A percentile compares a stretch with the other conserved stretches of the same genome.
These are phyloP conservation scores for Halisarca cf. caerulea DNA, from an alignment of 37 sponge, comb jelly and placozoan genomes.

Conservation along the genomic window DNA sequence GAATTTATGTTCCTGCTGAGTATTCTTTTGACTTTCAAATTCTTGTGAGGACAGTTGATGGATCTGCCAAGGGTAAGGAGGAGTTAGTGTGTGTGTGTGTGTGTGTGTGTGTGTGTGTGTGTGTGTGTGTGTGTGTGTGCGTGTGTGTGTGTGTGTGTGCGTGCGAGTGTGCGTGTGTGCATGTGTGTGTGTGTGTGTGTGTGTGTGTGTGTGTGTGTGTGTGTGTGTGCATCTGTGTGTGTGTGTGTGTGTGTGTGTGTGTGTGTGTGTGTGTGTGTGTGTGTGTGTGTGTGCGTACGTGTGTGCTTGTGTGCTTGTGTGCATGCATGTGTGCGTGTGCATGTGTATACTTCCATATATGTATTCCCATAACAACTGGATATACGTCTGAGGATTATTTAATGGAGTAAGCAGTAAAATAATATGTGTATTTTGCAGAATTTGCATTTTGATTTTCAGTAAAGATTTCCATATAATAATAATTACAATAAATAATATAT, in stretches of 20 bases:
- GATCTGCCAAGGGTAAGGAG: too few relatives aligned
- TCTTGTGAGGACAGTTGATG: background rate
- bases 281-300: background rate
- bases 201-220: conserved; percentile 1
- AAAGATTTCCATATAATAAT: too few relatives aligned
- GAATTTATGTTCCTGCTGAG: background rate
- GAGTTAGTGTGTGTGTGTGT: too few relatives aligned
- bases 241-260: conserved; percentile 6
- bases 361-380: too few relatives aligned
- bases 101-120: too few relatives aligned
- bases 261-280: background rate
- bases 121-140: conserved; percentile 10
- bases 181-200: conserved; percentile 18
- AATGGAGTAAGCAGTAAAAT: too few relatives aligned
- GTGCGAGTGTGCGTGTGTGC: conserved; percentile 9
- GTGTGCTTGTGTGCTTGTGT: background rate
- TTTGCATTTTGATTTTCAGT: too few relatives aligned
- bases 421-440: too few relatives aligned
- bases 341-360: too few relatives aligned
- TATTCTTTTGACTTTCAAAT: background rate
- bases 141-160: conserved; percentile 14
- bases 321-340: too few relatives aligned
- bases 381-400: too few relatives aligned
- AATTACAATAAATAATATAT: too few relatives aligned
- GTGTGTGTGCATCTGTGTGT: background rate